These are phyloP conservation scores for Hypena proboscidalis DNA, from an alignment of 2,888 invertebrate genomes.

Conservation along the genomic window DNA sequence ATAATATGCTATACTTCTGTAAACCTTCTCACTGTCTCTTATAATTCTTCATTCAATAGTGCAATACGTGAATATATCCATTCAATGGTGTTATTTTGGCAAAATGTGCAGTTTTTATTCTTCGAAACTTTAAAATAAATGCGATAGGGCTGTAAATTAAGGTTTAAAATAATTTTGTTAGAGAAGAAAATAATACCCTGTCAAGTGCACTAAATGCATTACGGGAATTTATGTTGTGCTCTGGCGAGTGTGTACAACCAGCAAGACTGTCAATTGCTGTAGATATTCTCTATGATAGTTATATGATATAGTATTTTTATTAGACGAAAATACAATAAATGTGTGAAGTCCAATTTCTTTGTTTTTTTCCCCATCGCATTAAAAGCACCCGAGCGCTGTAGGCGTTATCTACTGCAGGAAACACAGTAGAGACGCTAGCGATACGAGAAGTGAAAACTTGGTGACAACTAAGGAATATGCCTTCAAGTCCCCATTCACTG, in stretches of 20 bases:
- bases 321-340: constrained; percentile 85
- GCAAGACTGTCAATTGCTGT: constrained; percentile 84
- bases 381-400: too few species aligned
- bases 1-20: constrained; percentile 23
- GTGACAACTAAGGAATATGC: too few species aligned
- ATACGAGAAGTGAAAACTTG: too few species aligned
- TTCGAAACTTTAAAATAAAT: constrained; percentile 54
- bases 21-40: constrained; percentile 17
- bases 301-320: constrained; percentile 84
- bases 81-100: constrained; percentile 70
- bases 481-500: too few species aligned
- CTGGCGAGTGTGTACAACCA: constrained; percentile 73
- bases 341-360: constrained; percentile 78
- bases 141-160: constrained; percentile 77
- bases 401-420: too few species aligned
- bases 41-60: constrained; percentile 60
- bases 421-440: too few species aligned
- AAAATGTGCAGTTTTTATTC: constrained; percentile 60
- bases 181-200: constrained; percentile 50
- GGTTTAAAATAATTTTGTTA: constrained; percentile 63
- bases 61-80: constrained; percentile 73
- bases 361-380: too few species aligned
- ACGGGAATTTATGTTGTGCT: constrained; percentile 66
- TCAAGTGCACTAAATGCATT: constrained; percentile 57
- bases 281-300: constrained; percentile 80